A percentile compares a stretch with the other conserved stretches of the same genome.
These are phyloP conservation scores for Ictidomys tridecemlineatus DNA, from an alignment of 2,113 vertebrate genomes.

Conservation along the genomic window DNA sequence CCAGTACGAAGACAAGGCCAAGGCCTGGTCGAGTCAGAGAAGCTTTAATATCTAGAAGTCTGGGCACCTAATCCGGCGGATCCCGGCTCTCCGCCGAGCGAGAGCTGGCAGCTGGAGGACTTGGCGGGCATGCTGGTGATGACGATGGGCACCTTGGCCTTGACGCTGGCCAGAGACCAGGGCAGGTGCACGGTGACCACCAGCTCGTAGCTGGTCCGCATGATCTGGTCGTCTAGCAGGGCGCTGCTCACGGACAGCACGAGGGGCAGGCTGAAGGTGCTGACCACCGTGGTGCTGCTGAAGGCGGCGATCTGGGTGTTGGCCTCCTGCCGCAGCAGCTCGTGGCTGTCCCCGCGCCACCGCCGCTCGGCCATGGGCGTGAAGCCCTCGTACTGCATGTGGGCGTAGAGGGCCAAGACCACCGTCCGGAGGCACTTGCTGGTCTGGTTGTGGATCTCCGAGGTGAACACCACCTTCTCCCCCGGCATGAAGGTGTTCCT, in stretches of 20 bases:
- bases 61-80: neutral
- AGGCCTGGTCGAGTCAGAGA: neutral
- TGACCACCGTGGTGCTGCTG: slow-evolving; percentile 57
- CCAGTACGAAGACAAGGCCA: too few species aligned
- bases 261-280: slow-evolving; percentile 52
- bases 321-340: slow-evolving; percentile 70
- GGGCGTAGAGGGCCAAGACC: slow-evolving; percentile 22
- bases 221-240: neutral
- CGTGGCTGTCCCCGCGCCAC: neutral
- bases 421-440: slow-evolving; percentile 58
- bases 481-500: slow-evolving; percentile 43
- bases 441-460: slow-evolving; percentile 76
- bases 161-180: slow-evolving; percentile 52
- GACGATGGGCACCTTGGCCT: slow-evolving; percentile 70
- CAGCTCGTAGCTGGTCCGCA: slow-evolving; percentile 77
- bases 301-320: neutral
- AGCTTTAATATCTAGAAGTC: slow-evolving; percentile 51
- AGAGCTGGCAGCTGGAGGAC: fast-evolving
- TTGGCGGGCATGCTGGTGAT: neutral
- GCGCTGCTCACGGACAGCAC: slow-evolving; percentile 75
- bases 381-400: slow-evolving; percentile 66
- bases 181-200: slow-evolving; percentile 70
- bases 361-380: slow-evolving; percentile 28
- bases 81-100: neutral
- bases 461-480: slow-evolving; percentile 64